Evolutionary conservation across 2,113 vertebrate species (phyloP), one percentile per base, ranked within the genome.

Genomic region (Gopherus evgoodei): DNA sequence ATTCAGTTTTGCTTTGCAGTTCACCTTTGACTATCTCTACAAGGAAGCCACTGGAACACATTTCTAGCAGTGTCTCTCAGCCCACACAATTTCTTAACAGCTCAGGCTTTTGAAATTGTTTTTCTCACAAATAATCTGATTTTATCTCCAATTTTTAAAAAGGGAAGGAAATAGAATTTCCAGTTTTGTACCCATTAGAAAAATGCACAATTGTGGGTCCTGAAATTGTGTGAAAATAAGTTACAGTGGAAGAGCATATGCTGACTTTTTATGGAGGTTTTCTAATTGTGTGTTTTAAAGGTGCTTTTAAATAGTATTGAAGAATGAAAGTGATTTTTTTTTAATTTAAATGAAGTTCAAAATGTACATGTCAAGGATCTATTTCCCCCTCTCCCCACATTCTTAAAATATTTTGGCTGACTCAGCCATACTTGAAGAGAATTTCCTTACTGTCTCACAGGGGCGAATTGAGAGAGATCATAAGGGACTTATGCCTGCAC

Each of bases 81-180:
- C 84, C 47, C 2, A 0, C 86, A 42, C 85, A 87, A 96, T 93
- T 94, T 95, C 75, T 42, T 47, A 44, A 38, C 21, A 76, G 11
- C 19, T n/a, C 24, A 88, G 42, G 76, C 75, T 95, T 93, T 83
- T 91, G 94, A 44, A 93, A 90, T 53, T 82, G 49, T 81, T 94
- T 95, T 97, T 2, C 7, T 86, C 91, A 90, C 57, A 53, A 86
- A 53, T 80, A 24, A 1, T 42, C 62, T n/a, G 35, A 84, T 94
- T 81, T 83, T 90, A 84, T 94, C 76, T 80, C 10, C 8, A n/a
- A 56, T 82, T 90, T 86, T 69, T 80, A 31, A 88, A 93, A 91
- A 80, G 8, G 49, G 69, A 93, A 88, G 52, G 69, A 86, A 90
- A 80, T 12, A 76, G n/a, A 54, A 7, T 21, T 88, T 93, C 14